A percentile compares a stretch with the other conserved stretches of the same genome.
These are phyloP conservation scores for Oophaga pumilio DNA, from an alignment of 2,113 vertebrate genomes.

Conservation along the genomic window DNA sequence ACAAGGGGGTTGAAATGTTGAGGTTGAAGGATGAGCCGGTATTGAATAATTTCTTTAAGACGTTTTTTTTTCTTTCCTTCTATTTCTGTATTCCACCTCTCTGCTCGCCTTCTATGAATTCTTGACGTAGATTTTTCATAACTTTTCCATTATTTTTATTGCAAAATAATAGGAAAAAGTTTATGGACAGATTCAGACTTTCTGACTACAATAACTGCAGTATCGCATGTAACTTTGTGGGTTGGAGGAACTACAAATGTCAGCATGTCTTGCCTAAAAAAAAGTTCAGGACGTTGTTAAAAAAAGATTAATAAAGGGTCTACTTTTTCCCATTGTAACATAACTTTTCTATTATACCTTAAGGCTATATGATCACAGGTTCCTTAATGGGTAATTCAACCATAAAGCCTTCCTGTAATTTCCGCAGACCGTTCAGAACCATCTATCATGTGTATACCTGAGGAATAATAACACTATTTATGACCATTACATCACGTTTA, in stretches of 20 bases:
- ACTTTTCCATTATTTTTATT: slow-evolving; percentile 8
- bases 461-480: too few species aligned
- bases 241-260: neutral
- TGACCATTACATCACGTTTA: too few species aligned
- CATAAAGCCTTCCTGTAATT: neutral
- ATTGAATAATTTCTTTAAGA: slow-evolving; percentile 50
- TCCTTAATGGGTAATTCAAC: neutral
- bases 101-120: neutral
- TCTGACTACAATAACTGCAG: neutral
- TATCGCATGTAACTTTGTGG: neutral
- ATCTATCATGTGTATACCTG: too few species aligned
- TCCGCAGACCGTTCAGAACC: neutral
- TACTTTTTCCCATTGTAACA: neutral
- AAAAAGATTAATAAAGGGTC: neutral
- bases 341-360: neutral
- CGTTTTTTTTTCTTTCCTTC: slow-evolving; percentile 16
- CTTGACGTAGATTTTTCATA: neutral
- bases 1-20: slow-evolving; percentile 52
- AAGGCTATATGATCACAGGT: neutral
- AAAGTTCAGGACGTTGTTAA: neutral
- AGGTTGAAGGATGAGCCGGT: slow-evolving; percentile 50
- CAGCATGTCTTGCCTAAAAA: neutral
- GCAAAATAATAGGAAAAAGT: neutral
- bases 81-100: slow-evolving; percentile 45
- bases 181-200: neutral